A percentile compares a stretch with the other conserved stretches of the same genome.
phyloP scores from a whole-genome alignment of 2,888 invertebrate genomes.

The Oscheius sp. region DNA sequence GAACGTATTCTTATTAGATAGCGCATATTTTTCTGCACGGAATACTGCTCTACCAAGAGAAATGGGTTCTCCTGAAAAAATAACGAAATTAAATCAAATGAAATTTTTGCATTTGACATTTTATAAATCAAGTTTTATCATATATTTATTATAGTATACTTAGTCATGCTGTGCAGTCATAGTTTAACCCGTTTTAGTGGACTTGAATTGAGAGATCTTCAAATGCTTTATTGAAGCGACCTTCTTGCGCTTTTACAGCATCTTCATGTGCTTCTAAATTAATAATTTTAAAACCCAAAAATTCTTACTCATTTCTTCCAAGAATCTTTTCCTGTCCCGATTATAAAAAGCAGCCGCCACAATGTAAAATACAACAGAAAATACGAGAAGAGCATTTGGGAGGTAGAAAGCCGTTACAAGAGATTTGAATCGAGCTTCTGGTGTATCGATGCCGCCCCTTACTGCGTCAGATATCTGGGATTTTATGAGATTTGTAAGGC shows the following conservation, averaged over 20 bases:
- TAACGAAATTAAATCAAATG: no score
- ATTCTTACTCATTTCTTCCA: slow-evolving; percentile 49
- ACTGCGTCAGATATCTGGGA: slow-evolving; percentile 65
- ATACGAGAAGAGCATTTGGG: slow-evolving; percentile 51
- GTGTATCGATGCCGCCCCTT: slow-evolving; percentile 46
- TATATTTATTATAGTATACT: no score
- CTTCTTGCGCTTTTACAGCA: not conserved
- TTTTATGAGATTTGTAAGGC: not conserved
- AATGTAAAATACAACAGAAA: slow-evolving; percentile 51
- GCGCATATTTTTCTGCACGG: no score
- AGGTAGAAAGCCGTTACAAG: slow-evolving; percentile 55
- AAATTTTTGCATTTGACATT: no score
- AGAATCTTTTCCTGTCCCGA: slow-evolving; percentile 50
- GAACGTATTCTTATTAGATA: no score
- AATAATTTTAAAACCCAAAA: not conserved
- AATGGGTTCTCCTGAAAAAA: no score
- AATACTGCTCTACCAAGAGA: no score
- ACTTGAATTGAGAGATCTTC: slow-evolving; percentile 24
- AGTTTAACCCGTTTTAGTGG: slow-evolving; percentile 14
- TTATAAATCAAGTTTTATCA: no score
- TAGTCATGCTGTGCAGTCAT: not conserved
- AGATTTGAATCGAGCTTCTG: slow-evolving; percentile 44
- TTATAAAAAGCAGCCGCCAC: slow-evolving; percentile 50
- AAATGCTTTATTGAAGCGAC: slow-evolving; percentile 16
- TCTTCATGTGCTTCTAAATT: not conserved